A percentile compares a stretch with the other conserved stretches of the same genome.
Evolutionary conservation across 2,113 vertebrate genomes (phyloP).

Genomic region (Psophia crepitans): DNA sequence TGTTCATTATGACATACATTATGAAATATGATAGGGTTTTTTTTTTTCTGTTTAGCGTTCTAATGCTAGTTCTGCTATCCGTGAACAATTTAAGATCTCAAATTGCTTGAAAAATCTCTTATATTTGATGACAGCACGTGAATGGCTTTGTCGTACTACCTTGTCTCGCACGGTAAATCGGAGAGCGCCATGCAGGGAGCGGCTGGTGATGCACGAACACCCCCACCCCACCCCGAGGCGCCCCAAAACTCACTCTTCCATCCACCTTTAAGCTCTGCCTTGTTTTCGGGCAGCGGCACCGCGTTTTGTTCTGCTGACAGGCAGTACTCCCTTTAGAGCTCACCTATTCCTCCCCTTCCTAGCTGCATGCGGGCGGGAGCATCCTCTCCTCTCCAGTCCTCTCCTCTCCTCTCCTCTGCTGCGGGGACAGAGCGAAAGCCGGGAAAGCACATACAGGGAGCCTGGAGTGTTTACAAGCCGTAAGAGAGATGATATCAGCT

Average conservation of each 20-base stretch:
- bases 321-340: slow-evolving; percentile 61
- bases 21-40: slow-evolving; percentile 72
- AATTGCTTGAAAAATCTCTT: slow-evolving; percentile 73
- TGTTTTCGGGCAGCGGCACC: background rate
- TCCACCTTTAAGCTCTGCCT: slow-evolving; percentile 22
- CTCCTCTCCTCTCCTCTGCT: slow-evolving; percentile 58
- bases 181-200: slow-evolving; percentile 29
- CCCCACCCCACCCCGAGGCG: fast-evolving
- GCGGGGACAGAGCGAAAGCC: slow-evolving; percentile 48
- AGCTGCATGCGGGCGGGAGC: slow-evolving; percentile 50
- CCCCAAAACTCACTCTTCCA: slow-evolving; percentile 4
- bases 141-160: slow-evolving; percentile 67
- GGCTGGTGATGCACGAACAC: slow-evolving; percentile 32
- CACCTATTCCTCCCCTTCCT: slow-evolving; percentile 38
- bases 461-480: slow-evolving; percentile 66
- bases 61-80: slow-evolving; percentile 78
- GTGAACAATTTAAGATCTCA: slow-evolving; percentile 73
- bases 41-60: slow-evolving; percentile 71
- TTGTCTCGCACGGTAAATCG: slow-evolving; percentile 37
- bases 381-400: slow-evolving; percentile 26
- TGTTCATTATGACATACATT: slow-evolving; percentile 80
- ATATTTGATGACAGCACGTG: slow-evolving; percentile 71
- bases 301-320: slow-evolving; percentile 40
- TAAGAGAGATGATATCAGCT: slow-evolving; percentile 73
- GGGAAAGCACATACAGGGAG: slow-evolving; percentile 62